Base-by-base conservation (phyloP, 2,797 vertebrate species). In the Gouania willdenowi region DNA sequence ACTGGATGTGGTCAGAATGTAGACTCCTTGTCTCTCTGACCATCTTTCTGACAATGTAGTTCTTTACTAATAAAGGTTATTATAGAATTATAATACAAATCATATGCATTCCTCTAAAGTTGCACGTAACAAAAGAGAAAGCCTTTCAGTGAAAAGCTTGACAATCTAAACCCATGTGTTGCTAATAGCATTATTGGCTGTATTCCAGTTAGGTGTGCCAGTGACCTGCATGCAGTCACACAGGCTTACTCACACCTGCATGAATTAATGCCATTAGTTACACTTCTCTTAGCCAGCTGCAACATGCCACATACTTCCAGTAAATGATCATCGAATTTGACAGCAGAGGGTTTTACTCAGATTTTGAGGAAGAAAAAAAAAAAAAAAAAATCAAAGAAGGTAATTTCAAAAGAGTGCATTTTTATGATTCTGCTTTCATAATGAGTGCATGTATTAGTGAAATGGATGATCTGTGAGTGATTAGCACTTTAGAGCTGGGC, bases 291-390 rank as follows among this genome's bases (percentile, higher is more conserved):
- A 20, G 19, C 8, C 12, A 2, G 8, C 8, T 18, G n/a, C 13
- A 30, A 29, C 21, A 22, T 26, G 17, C 42, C 19, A 34, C 31
- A 37, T 34, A 11, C 29, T 21, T 23, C 9, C 9, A 5, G 11
- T 27, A 42, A 38, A 24, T 12, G 15, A 13, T 44, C 20, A 45
- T 16, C 40, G 45, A n/a, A 45, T 46, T 41, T 45, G 10, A 6
- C 25, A 33, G 12, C 25, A 25, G 15, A 18, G 22, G 11, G 13
- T 34, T 45, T 36, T 2, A 25, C 9, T 32, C 26, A 25, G 3
- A 28, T 45, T 37, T 45, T 29, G 15, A 5, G 30, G 32, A 15
- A 17, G 24, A 24, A 40, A 5, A n/a, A 37, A 20, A 26, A 34
- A 15, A 17, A 24, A 24, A 40, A 5, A n/a, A 37, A 20, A 26